Base-by-base conservation (phyloP, 2,888 invertebrate genomes). In the Trisateles emortualis region DNA sequence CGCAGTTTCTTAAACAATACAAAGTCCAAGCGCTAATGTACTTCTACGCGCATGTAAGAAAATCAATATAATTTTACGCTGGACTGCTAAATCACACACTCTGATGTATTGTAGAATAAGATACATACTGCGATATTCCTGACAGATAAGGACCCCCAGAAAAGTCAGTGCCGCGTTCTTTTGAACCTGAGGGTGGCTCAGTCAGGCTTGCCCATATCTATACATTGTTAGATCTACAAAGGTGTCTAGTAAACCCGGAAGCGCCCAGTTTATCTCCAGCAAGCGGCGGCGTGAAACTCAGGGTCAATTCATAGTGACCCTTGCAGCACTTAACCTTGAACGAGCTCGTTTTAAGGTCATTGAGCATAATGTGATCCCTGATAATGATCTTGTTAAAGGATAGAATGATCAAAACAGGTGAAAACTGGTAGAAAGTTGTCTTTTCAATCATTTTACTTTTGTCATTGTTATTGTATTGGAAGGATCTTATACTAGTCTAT, bases 161-260 rank as follows among this genome's bases (percentile, higher is more conserved):
- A n/a, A n/a, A n/a, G n/a, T n/a, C n/a, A n/a, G n/a, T n/a, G n/a
- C n/a, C n/a, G n/a, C n/a, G n/a, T n/a, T n/a, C n/a, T n/a, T n/a
- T n/a, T n/a, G n/a, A n/a, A n/a, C n/a, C n/a, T n/a, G n/a, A n/a
- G n/a, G n/a, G n/a, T n/a, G n/a, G n/a, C n/a, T n/a, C n/a, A n/a
- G n/a, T n/a, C n/a, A n/a, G n/a, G n/a, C n/a, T n/a, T n/a, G n/a
- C 5, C 11, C 51, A 2, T 0, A 0, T 68, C 58, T 65, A 58
- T 19, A 1, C 10, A 5, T 48, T 52, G 0, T 0, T 13, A 0
- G 17, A 17, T 52, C 59, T 66, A 38, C 30, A 44, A 17, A 54
- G 45, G 44, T 57, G 38, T 46, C 19, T 35, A 40, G 14, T 9
- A 8, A 52, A 71, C 51, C 48, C 70, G 72, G 73, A 72, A 68